Percentiles rank a stretch among this genome's conserved stretches.
phyloP scores from a whole-genome alignment of 2,797 vertebrate species.

The Anniella stebbinsi region DNA sequence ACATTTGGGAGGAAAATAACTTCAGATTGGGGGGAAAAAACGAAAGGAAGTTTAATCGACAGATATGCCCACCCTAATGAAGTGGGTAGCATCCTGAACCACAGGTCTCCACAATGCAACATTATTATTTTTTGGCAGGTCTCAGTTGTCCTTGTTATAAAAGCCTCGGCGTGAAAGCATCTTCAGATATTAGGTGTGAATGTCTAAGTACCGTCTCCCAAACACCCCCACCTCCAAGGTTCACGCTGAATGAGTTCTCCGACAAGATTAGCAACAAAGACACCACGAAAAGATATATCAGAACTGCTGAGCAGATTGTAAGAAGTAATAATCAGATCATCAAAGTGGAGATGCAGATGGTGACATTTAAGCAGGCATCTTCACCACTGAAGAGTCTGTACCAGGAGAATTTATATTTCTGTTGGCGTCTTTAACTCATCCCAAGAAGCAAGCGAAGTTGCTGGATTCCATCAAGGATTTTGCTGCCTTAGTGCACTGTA shows the following conservation, averaged over 20 bases:
- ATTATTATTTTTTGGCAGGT: too few species aligned
- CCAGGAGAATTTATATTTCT: neutral
- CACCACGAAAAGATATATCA: neutral
- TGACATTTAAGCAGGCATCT: conserved; percentile 54
- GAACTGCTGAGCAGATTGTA: conserved; percentile 32
- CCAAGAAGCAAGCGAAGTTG: neutral
- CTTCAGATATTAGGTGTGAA: neutral
- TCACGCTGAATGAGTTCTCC: conserved; percentile 11
- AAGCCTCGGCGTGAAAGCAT: neutral
- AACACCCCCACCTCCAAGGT: neutral
- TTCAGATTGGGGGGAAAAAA: too few species aligned
- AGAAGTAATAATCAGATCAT: conserved; percentile 36
- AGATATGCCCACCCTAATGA: neutral
- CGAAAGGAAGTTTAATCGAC: too few species aligned
- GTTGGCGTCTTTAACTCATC: neutral
- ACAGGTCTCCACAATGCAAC: neutral
- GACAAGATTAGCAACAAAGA: conserved; percentile 43
- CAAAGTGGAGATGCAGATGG: conserved; percentile 15
- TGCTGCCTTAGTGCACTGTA: neutral
- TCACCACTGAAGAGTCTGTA: neutral
- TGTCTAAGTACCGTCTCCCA: neutral
- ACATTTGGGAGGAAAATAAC: too few species aligned
- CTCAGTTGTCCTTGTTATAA: neutral
- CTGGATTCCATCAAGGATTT: neutral
- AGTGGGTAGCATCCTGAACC: neutral